Conservation (phyloP, 2,113 vertebrate genomes). For the Halichoeres trimaculatus region DNA sequence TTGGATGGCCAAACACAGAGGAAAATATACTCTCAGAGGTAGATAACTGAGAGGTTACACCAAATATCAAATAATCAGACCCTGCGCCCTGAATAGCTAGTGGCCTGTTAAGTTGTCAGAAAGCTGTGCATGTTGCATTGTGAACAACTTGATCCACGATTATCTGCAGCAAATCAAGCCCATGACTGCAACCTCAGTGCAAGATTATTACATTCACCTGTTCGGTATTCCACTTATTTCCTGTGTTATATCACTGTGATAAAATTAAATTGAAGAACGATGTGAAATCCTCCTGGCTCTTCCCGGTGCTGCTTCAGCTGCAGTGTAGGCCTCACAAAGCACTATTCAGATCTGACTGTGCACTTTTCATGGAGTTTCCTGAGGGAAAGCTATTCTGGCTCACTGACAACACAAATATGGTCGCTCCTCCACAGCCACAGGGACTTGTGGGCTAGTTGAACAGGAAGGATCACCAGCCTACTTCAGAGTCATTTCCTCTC, state of each 20-base stretch:
- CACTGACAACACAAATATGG: slow-evolving; percentile 44
- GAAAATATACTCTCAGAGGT: not conserved
- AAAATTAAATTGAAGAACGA: slow-evolving; percentile 65
- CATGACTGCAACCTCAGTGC: not conserved
- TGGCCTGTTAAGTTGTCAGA: not conserved
- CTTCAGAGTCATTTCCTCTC: slow-evolving; percentile 69
- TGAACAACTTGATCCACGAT: too few relatives aligned
- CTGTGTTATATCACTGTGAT: slow-evolving; percentile 25
- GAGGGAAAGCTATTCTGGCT: slow-evolving; percentile 65
- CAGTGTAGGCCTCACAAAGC: slow-evolving; percentile 40
- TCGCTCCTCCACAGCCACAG: slow-evolving; percentile 28
- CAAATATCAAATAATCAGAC: not conserved
- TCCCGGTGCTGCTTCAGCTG: slow-evolving; percentile 60
- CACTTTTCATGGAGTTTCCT: slow-evolving; percentile 73
- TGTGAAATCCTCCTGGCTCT: slow-evolving; percentile 47
- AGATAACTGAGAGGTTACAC: not conserved
- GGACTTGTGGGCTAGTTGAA: slow-evolving; percentile 30
- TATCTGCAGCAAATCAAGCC: not conserved
- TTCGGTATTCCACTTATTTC: slow-evolving; percentile 4
- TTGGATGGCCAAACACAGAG: not conserved
- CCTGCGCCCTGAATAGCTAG: not conserved
- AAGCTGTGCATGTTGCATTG: not conserved
- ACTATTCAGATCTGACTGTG: slow-evolving; percentile 60
- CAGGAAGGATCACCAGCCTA: slow-evolving; percentile 64
- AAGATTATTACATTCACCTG: slow-evolving; percentile 6